Conservation (phyloP, 2,113 vertebrate species). For the Hydrochoerus hydrochaeris region DNA sequence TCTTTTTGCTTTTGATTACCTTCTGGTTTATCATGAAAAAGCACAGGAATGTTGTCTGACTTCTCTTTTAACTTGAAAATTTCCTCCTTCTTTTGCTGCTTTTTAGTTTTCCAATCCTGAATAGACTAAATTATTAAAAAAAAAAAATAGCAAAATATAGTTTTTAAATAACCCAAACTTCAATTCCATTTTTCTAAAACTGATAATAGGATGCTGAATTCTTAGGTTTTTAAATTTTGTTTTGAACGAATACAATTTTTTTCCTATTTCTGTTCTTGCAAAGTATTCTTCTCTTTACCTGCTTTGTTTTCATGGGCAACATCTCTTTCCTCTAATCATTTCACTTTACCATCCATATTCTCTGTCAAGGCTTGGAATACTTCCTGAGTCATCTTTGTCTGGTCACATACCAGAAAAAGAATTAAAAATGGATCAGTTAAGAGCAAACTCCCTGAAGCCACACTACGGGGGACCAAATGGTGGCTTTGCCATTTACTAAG, state of each 20-base stretch:
- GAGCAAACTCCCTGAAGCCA: neutral
- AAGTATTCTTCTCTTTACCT: neutral
- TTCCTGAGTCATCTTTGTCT: neutral
- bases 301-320: neutral
- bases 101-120: constrained; percentile 91
- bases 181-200: constrained; percentile 6
- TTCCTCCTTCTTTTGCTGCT: constrained; percentile 84
- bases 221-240: constrained; percentile 33
- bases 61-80: constrained; percentile 86
- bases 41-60: constrained; percentile 75
- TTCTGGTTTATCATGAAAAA: constrained; percentile 72
- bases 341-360: constrained; percentile 30
- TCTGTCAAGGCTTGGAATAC: neutral
- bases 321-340: neutral
- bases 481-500: neutral
- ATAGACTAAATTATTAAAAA: constrained; percentile 87
- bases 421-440: neutral
- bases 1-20: constrained; percentile 85
- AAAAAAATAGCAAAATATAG: neutral
- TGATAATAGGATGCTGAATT: neutral
- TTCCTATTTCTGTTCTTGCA: neutral
- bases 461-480: neutral
- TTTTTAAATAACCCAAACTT: neutral
- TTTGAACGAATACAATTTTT: constrained; percentile 19
- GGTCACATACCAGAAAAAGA: constrained; percentile 8